These are phyloP conservation scores for Diaprepes abbreviatus DNA, from an alignment of 2,888 invertebrate species.

Conservation along the genomic window DNA sequence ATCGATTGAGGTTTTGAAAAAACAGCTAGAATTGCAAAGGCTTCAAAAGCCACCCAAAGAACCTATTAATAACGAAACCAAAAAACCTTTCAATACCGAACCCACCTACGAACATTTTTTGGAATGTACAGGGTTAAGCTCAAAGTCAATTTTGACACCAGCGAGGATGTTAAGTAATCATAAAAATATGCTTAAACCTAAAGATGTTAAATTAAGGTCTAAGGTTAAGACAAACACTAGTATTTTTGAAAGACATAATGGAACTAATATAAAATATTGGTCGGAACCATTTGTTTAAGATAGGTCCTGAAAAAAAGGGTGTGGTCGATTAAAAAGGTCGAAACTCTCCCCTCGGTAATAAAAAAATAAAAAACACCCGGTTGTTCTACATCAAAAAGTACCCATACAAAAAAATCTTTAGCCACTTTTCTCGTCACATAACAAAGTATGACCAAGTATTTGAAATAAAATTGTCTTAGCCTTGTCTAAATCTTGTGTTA, in stretches of 20 bases:
- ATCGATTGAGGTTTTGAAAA: constrained; percentile 62
- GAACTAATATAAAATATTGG: constrained; percentile 66
- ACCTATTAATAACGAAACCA: background rate
- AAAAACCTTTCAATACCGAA: constrained; percentile 54
- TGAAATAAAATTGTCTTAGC: too few species aligned
- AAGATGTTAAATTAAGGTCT: constrained; percentile 82
- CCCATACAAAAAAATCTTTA: too few species aligned
- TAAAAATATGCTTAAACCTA: constrained; percentile 82
- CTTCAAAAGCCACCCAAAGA: constrained; percentile 36
- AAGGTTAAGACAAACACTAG: constrained; percentile 73
- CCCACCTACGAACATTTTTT: constrained; percentile 81
- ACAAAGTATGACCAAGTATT: too few species aligned
- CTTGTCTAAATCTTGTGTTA: too few species aligned
- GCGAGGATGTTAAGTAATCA: constrained; percentile 80
- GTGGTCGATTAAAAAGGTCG: too few species aligned
- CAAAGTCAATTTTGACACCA: constrained; percentile 81
- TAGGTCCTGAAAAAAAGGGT: too few species aligned
- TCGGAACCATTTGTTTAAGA: constrained; percentile 55
- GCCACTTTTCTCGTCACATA: too few species aligned
- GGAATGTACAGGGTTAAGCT: constrained; percentile 84
- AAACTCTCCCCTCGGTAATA: too few species aligned
- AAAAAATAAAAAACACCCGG: too few species aligned
- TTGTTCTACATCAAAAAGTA: too few species aligned
- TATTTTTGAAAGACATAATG: constrained; percentile 68
- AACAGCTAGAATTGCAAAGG: constrained; percentile 66